phyloP scores from a whole-genome alignment of 2,113 vertebrate genomes.

The Arizona elegans region DNA sequence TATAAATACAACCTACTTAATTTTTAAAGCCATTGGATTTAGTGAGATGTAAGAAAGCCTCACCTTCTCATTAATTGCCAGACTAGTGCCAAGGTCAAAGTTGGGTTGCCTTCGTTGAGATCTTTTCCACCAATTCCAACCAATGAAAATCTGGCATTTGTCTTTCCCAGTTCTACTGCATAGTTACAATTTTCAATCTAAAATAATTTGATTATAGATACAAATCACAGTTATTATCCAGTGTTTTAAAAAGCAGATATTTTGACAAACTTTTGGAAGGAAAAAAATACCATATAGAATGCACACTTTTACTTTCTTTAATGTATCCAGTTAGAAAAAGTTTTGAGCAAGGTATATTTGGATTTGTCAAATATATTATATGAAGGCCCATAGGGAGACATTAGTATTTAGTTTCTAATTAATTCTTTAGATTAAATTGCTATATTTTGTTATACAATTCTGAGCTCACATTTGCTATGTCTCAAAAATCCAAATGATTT shows the following conservation, averaged over 20 bases:
- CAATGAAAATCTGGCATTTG: constrained; percentile 88
- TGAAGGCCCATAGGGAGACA: too few relatives aligned
- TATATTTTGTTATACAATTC: not conserved
- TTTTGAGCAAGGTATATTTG: not conserved
- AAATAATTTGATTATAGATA: constrained; percentile 34
- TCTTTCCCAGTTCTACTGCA: constrained; percentile 85
- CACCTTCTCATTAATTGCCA: constrained; percentile 99
- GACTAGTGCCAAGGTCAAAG: constrained; percentile 88
- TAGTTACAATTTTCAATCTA: constrained; percentile 99
- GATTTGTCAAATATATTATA: not conserved
- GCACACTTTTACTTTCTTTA: not conserved
- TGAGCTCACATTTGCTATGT: not conserved
- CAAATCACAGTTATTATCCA: constrained; percentile 21
- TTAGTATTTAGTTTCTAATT: not conserved
- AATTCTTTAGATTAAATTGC: not conserved
- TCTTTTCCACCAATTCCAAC: constrained; percentile 94
- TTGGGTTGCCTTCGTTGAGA: constrained; percentile 85
- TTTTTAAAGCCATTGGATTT: not conserved
- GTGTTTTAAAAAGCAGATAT: not conserved
- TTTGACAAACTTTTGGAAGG: constrained; percentile 1
- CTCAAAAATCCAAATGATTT: not conserved
- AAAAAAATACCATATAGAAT: not conserved
- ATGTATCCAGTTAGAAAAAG: not conserved
- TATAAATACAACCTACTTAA: not conserved
- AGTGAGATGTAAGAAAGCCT: constrained; percentile 11